Conservation (phyloP, 2,797 vertebrate species). For the Crax fasciolata region DNA sequence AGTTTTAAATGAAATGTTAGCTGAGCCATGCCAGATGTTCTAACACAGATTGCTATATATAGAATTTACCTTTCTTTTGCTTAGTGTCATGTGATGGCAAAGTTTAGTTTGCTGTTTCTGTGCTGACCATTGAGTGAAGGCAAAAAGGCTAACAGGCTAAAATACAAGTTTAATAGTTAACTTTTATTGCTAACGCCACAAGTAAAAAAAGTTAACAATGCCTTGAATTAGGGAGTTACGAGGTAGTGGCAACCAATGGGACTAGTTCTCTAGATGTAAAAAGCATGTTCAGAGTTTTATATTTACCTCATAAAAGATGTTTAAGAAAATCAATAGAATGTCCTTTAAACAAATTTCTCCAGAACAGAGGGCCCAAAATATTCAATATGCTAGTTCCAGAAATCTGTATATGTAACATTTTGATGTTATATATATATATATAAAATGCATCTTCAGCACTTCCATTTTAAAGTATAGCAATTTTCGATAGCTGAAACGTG, state of each 20-base stretch:
- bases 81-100: constrained; percentile 4
- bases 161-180: constrained; percentile 81
- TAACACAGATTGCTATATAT: constrained; percentile 11
- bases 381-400: background rate
- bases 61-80: constrained; percentile 59
- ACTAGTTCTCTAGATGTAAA: background rate
- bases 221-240: background rate
- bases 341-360: background rate
- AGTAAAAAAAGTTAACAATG: constrained; percentile 22
- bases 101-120: constrained; percentile 71
- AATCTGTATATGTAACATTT: background rate
- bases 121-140: constrained; percentile 43
- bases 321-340: background rate
- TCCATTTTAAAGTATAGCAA: background rate
- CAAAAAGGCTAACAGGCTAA: constrained; percentile 68
- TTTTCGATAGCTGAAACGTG: background rate
- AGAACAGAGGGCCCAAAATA: background rate
- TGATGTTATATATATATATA: background rate
- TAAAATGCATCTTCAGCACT: background rate
- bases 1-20: constrained; percentile 51
- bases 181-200: constrained; percentile 76
- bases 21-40: constrained; percentile 62
- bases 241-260: background rate
- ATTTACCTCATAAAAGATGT: background rate
- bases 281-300: background rate